Evolutionary conservation across 2,797 vertebrate species (phyloP), one percentile per base, ranked within the genome.

Genomic region (Tiaroga cobitis): DNA sequence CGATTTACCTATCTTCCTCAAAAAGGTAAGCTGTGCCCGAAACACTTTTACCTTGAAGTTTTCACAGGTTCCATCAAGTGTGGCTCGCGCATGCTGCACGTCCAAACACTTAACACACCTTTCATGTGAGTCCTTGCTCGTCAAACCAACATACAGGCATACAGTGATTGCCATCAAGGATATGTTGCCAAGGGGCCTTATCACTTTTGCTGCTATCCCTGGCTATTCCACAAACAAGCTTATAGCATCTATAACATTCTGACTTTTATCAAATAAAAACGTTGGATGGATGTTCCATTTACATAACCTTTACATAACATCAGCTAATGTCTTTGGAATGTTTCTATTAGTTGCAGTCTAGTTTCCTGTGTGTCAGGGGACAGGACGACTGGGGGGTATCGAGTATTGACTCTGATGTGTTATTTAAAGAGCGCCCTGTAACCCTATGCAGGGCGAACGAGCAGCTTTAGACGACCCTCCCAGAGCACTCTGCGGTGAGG

Each of bases 361-460:
- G 75, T 59, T 61, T 82, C 59, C 51, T 86, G 78, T 84, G 81
- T 81, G 76, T 83, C 63, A 63, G 68, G 56, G 78, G 87, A 88
- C 81, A 84, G 56, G 69, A 32, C 74, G 83, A 68, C 74, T 78
- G 85, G 87, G 49, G 88, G n/a, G 70, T 43, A 21, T 70, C 68
- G 10, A 59, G 49, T 37, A 59, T 78, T 84, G 85, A 68, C 86
- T 86, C 87, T 91, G 89, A 90, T 92, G 90, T 91, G 91, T 91
- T 92, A 92, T 92, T 92, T 92, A 92, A 91, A 91, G 87, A 32
- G 68, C 80, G 83, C 54, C 85, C 85, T 83, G 68, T 89, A 87
- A 92, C 90, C 87, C 83, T 76, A 49, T 74, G n/a, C 70, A 70
- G 68, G 79, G 81, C 75, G 68, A 80, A 72, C 54, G 75, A 80